Evolutionary conservation across 2,113 vertebrate species (phyloP), one percentile per base, ranked within the genome.

Genomic region (Pollachius pollachius): DNA sequence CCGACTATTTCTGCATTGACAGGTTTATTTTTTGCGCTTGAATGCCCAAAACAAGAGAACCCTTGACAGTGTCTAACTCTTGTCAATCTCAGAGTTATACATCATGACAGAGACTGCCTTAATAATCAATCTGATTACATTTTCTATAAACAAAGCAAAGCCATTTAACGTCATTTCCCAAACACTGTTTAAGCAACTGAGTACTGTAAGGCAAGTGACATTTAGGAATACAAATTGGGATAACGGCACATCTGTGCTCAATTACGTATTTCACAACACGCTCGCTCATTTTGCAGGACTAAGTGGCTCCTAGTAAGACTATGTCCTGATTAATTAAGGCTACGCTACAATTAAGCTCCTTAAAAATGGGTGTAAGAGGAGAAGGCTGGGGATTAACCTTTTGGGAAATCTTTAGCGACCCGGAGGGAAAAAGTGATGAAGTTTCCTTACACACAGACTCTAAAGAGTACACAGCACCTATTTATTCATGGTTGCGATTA

Each of bases 281-380:
- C 61, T 69, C 66, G 58, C 61, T 69, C 25, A 79, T 82, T 62
- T 78, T 69, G 70, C 37, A 2, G 6, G 71, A 30, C 37, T 70
- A 48, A 79, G 78, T 77, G 41, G 68, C 80, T 86, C 86, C 75
- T 74, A 72, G 74, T 75, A 64, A 73, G 75, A 79, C 76, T 68
- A 65, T 57, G 23, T 56, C 66, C 19, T 61, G n/a, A 67, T 80
- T 82, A 69, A 72, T 85, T 85, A 82, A 79, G 66, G 69, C 62
- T 75, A 66, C 27, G 21, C 16, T 71, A 72, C 59, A 79, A 77
- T 79, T 69, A 68, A 62, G 62, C 60, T 69, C 65, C 57, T 71
- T 41, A 19, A 74, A 78, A n/a, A 64, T 61, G 64, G 72, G 21
- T 0, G 5, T 64, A 56, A 37, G 21, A 37, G 30, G 34, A 37